These are phyloP conservation scores for Lasiommata megera DNA, from an alignment of 2,888 invertebrate genomes.

Conservation along the genomic window DNA sequence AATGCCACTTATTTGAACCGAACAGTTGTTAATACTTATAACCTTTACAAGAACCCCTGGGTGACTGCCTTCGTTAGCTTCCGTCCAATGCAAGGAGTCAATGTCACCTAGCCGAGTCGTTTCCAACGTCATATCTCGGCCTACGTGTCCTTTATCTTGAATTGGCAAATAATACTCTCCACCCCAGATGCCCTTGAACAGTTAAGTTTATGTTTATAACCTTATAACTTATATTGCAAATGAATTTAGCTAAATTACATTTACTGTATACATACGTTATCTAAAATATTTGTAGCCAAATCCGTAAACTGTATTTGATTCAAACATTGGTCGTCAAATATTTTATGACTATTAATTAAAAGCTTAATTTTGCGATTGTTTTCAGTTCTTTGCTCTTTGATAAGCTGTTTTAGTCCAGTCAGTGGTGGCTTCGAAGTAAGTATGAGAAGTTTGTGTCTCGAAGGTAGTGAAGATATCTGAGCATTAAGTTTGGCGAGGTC, in stretches of 20 bases:
- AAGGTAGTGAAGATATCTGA: conserved; percentile 33
- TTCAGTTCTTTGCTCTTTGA: conserved; percentile 43
- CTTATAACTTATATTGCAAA: not conserved
- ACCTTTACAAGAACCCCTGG: conserved; percentile 46
- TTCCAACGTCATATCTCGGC: conserved; percentile 32
- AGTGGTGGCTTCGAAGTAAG: conserved; percentile 41
- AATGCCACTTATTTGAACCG: not conserved
- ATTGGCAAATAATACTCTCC: conserved; percentile 43
- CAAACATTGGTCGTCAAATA: conserved; percentile 37
- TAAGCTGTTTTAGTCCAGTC: conserved; percentile 39
- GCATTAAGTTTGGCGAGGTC: conserved; percentile 38
- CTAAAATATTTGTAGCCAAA: conserved; percentile 37
- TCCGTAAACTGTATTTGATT: conserved; percentile 45
- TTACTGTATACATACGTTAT: conserved; percentile 16
- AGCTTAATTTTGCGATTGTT: conserved; percentile 43
- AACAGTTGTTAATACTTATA: not conserved
- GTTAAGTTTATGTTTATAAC: not conserved
- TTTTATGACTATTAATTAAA: conserved; percentile 43
- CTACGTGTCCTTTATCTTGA: conserved; percentile 24
- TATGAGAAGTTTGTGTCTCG: conserved; percentile 40
- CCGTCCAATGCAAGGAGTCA: conserved; percentile 49
- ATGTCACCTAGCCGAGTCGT: conserved; percentile 42
- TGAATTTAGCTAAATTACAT: conserved; percentile 13
- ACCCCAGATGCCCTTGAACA: conserved; percentile 43
- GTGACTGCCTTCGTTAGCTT: conserved; percentile 32